Percentiles rank a stretch among this genome's conserved stretches.
Evolutionary conservation across 2,888 invertebrate species (phyloP).

Genomic region (Cantharis nigra): DNA sequence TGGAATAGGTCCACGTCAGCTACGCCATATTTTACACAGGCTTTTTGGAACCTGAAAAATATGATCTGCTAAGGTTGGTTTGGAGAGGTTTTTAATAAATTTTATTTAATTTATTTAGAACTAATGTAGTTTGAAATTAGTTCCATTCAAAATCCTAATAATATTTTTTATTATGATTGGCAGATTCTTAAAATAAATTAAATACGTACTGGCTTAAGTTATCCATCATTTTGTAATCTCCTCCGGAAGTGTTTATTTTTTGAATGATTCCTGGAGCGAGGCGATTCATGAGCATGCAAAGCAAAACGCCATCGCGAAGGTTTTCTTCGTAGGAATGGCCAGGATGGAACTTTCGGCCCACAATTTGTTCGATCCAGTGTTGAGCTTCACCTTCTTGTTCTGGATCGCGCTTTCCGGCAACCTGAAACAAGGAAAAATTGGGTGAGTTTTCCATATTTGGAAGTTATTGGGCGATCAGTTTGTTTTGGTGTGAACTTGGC

Average conservation of each 20-base stretch:
- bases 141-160: neutral
- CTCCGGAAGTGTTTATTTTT: conserved; percentile 83
- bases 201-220: conserved; percentile 84
- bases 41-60: conserved; percentile 74
- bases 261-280: conserved; percentile 82
- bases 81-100: too few relatives aligned
- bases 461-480: neutral
- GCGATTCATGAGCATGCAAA: conserved; percentile 90
- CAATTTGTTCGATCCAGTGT: conserved; percentile 82
- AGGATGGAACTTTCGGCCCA: conserved; percentile 76
- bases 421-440: conserved; percentile 61
- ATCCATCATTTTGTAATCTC: conserved; percentile 96
- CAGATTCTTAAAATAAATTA: neutral
- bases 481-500: conserved; percentile 12
- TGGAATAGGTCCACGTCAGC: conserved; percentile 87
- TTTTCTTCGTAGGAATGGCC: conserved; percentile 76
- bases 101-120: too few relatives aligned
- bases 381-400: conserved; percentile 82
- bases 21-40: conserved; percentile 82
- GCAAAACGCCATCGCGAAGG: conserved; percentile 80
- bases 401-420: conserved; percentile 80
- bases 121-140: neutral
- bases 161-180: neutral
- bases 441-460: neutral
- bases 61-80: too few relatives aligned